Percentiles rank a stretch among this genome's conserved stretches.
Conservation (phyloP, 1,140 invertebrate genomes). For the Caenorhabditis remanei region DNA sequence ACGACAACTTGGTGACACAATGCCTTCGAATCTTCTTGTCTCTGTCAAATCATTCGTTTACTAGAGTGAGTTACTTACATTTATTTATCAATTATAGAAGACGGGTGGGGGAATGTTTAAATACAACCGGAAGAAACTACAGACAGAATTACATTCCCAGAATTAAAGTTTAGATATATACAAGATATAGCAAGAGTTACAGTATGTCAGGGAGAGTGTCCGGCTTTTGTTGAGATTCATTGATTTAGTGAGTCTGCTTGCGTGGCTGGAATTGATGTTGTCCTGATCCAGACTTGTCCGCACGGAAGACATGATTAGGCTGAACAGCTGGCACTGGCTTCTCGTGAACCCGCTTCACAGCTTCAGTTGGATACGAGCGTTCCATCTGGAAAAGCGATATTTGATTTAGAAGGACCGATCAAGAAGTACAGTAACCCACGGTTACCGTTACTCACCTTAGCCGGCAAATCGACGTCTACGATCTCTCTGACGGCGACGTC, state of each 20-base stretch:
- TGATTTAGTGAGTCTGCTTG: constrained; percentile 42
- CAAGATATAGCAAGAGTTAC: neutral
- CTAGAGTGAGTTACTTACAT: constrained; percentile 35
- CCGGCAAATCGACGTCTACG: constrained; percentile 25
- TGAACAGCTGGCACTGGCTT: constrained; percentile 51
- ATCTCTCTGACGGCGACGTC: constrained; percentile 21
- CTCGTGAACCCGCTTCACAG: constrained; percentile 53
- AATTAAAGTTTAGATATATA: neutral
- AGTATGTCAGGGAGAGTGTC: neutral
- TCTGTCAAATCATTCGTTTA: constrained; percentile 31
- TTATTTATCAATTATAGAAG: neutral
- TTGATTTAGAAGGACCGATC: neutral
- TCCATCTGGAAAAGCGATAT: constrained; percentile 54
- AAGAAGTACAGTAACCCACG: neutral
- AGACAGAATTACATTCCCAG: neutral
- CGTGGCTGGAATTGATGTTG: constrained; percentile 57
- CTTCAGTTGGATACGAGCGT: constrained; percentile 50
- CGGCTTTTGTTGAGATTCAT: neutral
- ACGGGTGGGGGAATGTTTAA: constrained; percentile 22
- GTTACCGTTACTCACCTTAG: constrained; percentile 19
- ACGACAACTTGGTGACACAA: constrained; percentile 4
- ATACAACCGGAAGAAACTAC: constrained; percentile 10
- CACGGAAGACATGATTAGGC: constrained; percentile 37
- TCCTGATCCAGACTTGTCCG: constrained; percentile 9
- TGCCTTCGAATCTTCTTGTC: constrained; percentile 29